A percentile compares a stretch with the other conserved stretches of the same genome.
These are phyloP conservation scores for Varecia variegata DNA, from an alignment of 2,797 vertebrate species.

Conservation along the genomic window DNA sequence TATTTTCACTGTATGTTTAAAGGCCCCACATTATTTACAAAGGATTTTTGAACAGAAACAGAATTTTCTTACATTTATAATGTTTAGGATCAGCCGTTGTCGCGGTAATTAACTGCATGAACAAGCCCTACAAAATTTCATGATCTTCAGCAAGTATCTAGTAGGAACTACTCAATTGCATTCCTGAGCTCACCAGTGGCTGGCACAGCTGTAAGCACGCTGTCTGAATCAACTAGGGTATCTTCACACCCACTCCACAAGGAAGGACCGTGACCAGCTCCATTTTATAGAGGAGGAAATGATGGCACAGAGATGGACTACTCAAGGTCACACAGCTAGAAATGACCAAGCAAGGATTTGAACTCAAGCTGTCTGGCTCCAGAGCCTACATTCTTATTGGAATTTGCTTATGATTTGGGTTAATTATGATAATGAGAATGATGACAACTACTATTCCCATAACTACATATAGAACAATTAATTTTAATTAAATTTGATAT, in stretches of 20 bases:
- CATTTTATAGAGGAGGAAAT: not conserved
- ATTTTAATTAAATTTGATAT: not conserved
- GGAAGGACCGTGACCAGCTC: not conserved
- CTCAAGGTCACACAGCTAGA: fast-evolving
- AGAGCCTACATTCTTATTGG: not conserved
- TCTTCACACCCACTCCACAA: not conserved
- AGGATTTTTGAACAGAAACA: not conserved
- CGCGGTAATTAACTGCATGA: not conserved
- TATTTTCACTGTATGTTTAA: not conserved
- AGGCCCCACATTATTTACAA: not conserved
- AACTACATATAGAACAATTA: not conserved
- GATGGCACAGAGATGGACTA: not conserved
- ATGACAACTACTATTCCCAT: not conserved
- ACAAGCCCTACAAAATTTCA: not conserved
- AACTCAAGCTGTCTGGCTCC: not conserved
- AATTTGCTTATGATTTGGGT: not conserved
- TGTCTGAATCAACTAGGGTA: not conserved
- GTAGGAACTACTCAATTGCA: not conserved
- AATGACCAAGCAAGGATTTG: not conserved
- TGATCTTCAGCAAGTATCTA: not conserved
- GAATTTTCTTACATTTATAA: not conserved
- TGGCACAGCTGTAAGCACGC: not conserved
- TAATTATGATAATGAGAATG: not conserved
- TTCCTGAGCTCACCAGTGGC: not conserved
- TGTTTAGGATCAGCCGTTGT: not conserved